Evolutionary conservation across 2,113 vertebrate genomes (phyloP).

Genomic region (Spea multiplicata): DNA sequence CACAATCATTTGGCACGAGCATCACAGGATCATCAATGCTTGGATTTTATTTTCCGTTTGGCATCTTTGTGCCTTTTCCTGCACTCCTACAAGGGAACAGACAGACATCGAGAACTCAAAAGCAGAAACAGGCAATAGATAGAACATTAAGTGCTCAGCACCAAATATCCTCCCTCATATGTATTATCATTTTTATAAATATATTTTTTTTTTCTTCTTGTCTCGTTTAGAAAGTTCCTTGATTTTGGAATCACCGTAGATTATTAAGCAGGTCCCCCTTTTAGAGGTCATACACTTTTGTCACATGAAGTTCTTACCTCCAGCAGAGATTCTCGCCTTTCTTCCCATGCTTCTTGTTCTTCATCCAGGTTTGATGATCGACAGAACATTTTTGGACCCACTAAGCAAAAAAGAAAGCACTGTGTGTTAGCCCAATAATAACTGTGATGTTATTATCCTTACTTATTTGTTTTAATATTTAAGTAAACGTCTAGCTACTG

Average conservation of each 20-base stretch:
- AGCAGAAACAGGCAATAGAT: neutral
- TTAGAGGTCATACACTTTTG: neutral
- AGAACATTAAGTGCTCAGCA: neutral
- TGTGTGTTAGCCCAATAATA: neutral
- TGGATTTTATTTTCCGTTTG: slow-evolving; percentile 69
- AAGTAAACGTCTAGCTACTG: too few species aligned
- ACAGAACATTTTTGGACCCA: slow-evolving; percentile 77
- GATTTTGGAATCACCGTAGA: neutral
- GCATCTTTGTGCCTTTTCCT: slow-evolving; percentile 90
- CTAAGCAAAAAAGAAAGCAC: slow-evolving; percentile 52
- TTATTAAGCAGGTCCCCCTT: neutral
- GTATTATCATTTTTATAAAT: neutral
- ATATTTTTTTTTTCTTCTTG: neutral
- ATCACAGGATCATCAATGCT: slow-evolving; percentile 44
- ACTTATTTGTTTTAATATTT: too few species aligned
- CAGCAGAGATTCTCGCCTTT: slow-evolving; percentile 63
- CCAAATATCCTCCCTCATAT: too few species aligned
- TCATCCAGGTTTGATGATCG: slow-evolving; percentile 63
- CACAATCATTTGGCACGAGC: neutral
- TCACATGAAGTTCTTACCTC: slow-evolving; percentile 56
- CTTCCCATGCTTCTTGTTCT: slow-evolving; percentile 78
- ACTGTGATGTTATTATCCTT: too few species aligned
- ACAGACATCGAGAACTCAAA: neutral
- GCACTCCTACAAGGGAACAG: slow-evolving; percentile 69
- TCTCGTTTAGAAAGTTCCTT: neutral